phyloP scores from a whole-genome alignment of 2,888 invertebrate species.

The Thereva nobilitata region DNA sequence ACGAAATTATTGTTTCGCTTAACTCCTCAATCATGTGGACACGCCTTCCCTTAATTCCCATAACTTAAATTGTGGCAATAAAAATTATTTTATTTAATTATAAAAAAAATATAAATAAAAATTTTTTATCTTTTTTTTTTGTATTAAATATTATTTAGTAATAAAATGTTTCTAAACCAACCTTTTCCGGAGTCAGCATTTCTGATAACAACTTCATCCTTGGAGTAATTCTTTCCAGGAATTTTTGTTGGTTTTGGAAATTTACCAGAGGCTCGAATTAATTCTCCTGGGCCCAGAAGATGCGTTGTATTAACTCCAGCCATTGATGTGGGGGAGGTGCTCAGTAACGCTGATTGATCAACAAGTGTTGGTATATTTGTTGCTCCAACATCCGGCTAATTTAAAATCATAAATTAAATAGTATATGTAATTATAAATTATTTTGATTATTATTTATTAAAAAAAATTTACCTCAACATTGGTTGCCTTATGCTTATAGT shows the following conservation, averaged over 20 bases:
- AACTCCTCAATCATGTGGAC: slow-evolving; percentile 99
- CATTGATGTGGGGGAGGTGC: slow-evolving; percentile 63
- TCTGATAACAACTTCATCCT: slow-evolving; percentile 92
- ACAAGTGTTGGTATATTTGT: slow-evolving; percentile 42
- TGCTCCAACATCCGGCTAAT: slow-evolving; percentile 44
- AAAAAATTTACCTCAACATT: slow-evolving; percentile 60
- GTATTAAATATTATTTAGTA: slow-evolving; percentile 21
- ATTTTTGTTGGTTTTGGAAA: slow-evolving; percentile 87
- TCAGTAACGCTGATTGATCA: slow-evolving; percentile 58
- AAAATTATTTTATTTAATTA: slow-evolving; percentile 42
- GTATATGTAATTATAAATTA: too few species aligned
- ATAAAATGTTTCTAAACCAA: slow-evolving; percentile 50
- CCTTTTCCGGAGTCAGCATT: slow-evolving; percentile 97
- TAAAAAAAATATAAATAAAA: slow-evolving; percentile 26
- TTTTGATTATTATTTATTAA: slow-evolving; percentile 5
- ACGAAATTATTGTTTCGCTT: slow-evolving; percentile 97
- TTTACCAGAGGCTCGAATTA: slow-evolving; percentile 86
- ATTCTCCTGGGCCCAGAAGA: slow-evolving; percentile 80
- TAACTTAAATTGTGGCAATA: slow-evolving; percentile 66
- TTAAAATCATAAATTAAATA: background rate
- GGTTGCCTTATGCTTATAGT: slow-evolving; percentile 74
- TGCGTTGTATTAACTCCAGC: slow-evolving; percentile 59
- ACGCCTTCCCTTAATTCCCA: slow-evolving; percentile 98
- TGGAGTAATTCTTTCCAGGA: slow-evolving; percentile 90
- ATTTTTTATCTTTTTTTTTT: slow-evolving; percentile 18